A percentile compares a stretch with the other conserved stretches of the same genome.
Conservation (phyloP, 2,888 invertebrate species). For the Kuschelorhynchus macadamiae region DNA sequence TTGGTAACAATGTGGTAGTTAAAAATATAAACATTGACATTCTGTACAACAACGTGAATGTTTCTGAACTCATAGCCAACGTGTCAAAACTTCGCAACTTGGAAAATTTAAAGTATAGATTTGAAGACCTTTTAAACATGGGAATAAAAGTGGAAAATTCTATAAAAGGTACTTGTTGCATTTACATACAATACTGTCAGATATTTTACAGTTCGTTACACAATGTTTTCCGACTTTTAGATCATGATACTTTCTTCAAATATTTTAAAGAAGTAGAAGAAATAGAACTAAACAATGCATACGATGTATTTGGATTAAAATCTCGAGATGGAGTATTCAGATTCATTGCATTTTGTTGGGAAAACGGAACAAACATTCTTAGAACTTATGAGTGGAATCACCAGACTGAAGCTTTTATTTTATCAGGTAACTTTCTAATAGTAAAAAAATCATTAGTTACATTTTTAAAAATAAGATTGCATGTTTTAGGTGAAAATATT, state of each 20-base stretch:
- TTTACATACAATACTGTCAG: background rate
- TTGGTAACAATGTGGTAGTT: slow-evolving; percentile 59
- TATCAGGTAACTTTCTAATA: slow-evolving; percentile 12
- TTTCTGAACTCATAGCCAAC: slow-evolving; percentile 61
- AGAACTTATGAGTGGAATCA: slow-evolving; percentile 49
- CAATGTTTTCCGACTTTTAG: slow-evolving; percentile 55
- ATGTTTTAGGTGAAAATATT: slow-evolving; percentile 27
- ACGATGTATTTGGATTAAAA: slow-evolving; percentile 46
- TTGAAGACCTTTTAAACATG: slow-evolving; percentile 60
- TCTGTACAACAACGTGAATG: slow-evolving; percentile 61
- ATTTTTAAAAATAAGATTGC: background rate
- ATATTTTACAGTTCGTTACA: too few species aligned
- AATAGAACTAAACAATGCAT: slow-evolving; percentile 26
- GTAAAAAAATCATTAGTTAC: slow-evolving; percentile 4
- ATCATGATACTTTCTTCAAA: slow-evolving; percentile 58
- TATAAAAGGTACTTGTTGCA: slow-evolving; percentile 57
- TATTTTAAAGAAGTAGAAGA: slow-evolving; percentile 51
- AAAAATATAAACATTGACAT: slow-evolving; percentile 62
- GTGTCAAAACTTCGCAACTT: slow-evolving; percentile 57
- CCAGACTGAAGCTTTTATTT: slow-evolving; percentile 15
- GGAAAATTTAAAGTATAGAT: slow-evolving; percentile 63
- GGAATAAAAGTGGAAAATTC: slow-evolving; percentile 60
- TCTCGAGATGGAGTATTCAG: slow-evolving; percentile 39
- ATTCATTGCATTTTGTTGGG: slow-evolving; percentile 44
- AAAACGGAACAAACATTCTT: slow-evolving; percentile 42